These are phyloP conservation scores for Silvanus unidentatus DNA, from an alignment of 2,888 invertebrate genomes.

Conservation along the genomic window DNA sequence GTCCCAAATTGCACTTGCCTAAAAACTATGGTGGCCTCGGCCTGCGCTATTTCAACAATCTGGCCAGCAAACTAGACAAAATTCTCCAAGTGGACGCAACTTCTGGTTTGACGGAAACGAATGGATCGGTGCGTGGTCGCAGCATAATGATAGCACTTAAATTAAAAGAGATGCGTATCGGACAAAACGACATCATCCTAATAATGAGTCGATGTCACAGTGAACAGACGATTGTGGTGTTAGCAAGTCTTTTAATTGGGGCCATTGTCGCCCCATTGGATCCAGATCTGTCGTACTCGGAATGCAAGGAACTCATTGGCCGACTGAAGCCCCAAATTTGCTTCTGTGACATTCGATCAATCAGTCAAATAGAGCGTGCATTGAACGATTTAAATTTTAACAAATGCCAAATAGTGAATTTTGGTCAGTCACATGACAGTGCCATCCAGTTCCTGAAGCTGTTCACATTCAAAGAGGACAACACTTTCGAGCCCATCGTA, in stretches of 20 bases:
- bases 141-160: constrained; percentile 33
- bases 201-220: constrained; percentile 33
- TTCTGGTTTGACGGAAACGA: constrained; percentile 34
- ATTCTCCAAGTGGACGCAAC: constrained; percentile 35
- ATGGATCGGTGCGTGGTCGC: constrained; percentile 31
- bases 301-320: constrained; percentile 25
- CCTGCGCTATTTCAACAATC: constrained; percentile 25
- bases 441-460: constrained; percentile 21
- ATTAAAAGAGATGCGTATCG: constrained; percentile 26
- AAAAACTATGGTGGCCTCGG: constrained; percentile 31
- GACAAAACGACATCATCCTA: constrained; percentile 31
- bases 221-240: constrained; percentile 35
- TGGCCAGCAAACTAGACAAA: constrained; percentile 29
- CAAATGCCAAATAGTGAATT: constrained; percentile 14
- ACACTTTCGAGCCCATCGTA: constrained; percentile 24
- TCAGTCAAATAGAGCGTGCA: constrained; percentile 30
- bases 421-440: constrained; percentile 23
- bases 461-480: constrained; percentile 20
- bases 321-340: constrained; percentile 36
- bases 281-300: constrained; percentile 26
- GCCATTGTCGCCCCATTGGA: constrained; percentile 37
- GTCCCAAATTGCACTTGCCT: constrained; percentile 8
- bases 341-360: constrained; percentile 34
- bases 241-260: constrained; percentile 34
- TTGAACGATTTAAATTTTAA: constrained; percentile 10